Conservation (phyloP, 1,140 invertebrate genomes). For the Anastrepha obliqua region DNA sequence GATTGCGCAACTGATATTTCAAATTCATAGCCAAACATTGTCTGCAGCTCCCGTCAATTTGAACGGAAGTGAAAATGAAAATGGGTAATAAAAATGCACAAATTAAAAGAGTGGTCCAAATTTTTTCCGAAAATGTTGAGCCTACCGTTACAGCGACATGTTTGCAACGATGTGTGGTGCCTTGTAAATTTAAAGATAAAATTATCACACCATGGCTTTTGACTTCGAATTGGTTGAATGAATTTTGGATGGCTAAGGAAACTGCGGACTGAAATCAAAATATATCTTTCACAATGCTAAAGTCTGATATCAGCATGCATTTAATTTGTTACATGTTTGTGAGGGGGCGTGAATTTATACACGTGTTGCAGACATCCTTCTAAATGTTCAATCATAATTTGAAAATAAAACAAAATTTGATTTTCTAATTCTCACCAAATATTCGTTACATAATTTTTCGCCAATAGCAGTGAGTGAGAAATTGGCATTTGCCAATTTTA, state of each 20-base stretch:
- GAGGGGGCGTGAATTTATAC: not conserved
- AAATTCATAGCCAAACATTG: not conserved
- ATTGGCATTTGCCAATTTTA: conserved; percentile 1
- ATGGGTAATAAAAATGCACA: conserved; percentile 12
- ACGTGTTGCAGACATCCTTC: too few relatives aligned
- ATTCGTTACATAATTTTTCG: not conserved
- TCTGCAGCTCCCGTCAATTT: too few relatives aligned
- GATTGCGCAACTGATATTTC: conserved; percentile 22
- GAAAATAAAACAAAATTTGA: not conserved
- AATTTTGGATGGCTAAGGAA: not conserved
- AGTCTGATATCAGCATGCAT: not conserved
- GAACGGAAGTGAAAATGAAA: conserved; percentile 16
- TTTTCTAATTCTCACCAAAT: conserved; percentile 26
- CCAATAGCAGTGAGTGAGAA: not conserved
- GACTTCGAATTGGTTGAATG: not conserved
- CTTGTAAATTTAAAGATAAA: not conserved
- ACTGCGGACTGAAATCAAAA: not conserved
- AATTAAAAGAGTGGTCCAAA: not conserved
- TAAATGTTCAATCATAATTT: not conserved
- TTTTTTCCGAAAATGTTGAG: too few relatives aligned
- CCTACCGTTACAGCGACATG: not conserved
- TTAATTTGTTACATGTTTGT: too few relatives aligned
- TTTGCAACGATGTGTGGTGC: not conserved
- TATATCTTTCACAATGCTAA: not conserved
- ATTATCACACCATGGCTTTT: not conserved